Base-by-base conservation (phyloP, 2,888 invertebrate species). In the Tipula lateralis region DNA sequence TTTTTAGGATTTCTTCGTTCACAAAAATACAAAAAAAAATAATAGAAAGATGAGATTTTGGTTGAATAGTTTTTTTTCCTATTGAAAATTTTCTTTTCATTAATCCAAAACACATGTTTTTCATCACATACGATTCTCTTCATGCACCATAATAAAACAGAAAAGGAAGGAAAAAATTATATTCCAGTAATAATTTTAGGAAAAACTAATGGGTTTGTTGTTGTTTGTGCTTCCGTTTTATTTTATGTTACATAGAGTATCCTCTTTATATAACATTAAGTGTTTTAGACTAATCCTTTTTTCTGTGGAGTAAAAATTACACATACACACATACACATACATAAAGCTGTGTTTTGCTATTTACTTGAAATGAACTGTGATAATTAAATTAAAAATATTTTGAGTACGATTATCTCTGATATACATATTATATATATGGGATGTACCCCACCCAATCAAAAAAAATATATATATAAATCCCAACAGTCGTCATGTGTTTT, bases 71-170 rank as follows among this genome's bases (percentile, higher is more conserved):
- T 66, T 66, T 66, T 24, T 66, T 24, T 66, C 24, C 24, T 24
- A 24, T 66, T 19, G 9, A 66, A 66, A 19, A 66, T 66, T 66
- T 66, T 66, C 66, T 66, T 66, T 66, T 66, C 66, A 66, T 24
- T 66, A 66, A 66, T 66, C 66, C 66, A 66, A 24, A 66, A 66
- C 66, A 66, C 66, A 66, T 66, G 66, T 66, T 66, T 24, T 66
- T 66, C 66, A 66, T 66, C 66, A 66, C 66, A 66, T 66, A 66
- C 66, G 66, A 66, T 9, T 66, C 66, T 66, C 24, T 66, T 24
- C 66, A 66, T 66, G 66, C 66, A 66, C 66, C 66, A 66, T 66
- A 66, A 24, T 66, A 66, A 66, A 66, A 66, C 24, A 24, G 7
- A 19, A 66, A 19, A 24, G 24, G 66, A 24, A 66, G 44, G 44